Conservation (phyloP, 2,888 invertebrate genomes). For the Glaucopsyche alexis region DNA sequence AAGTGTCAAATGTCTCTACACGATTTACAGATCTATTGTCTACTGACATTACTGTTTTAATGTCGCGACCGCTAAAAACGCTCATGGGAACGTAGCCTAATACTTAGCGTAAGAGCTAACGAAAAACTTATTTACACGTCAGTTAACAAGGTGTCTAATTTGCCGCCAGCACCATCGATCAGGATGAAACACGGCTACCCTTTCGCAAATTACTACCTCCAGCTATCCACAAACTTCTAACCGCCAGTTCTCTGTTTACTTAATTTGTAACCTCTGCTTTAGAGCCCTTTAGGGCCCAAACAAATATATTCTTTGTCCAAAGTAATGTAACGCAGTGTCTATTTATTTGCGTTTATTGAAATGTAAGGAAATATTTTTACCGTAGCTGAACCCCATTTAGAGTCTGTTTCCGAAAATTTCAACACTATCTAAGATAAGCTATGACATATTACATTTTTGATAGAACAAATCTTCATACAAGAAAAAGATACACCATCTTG, state of each 20-base stretch:
- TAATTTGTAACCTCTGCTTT: slow-evolving; percentile 11
- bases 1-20: too few relatives aligned
- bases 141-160: slow-evolving; percentile 18
- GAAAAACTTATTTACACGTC: slow-evolving; percentile 19
- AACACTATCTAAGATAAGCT: too few relatives aligned
- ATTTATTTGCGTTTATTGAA: not conserved
- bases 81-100: too few relatives aligned
- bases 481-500: too few relatives aligned
- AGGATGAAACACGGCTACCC: slow-evolving; percentile 65
- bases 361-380: not conserved
- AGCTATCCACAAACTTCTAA: slow-evolving; percentile 50
- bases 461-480: too few relatives aligned
- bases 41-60: too few relatives aligned
- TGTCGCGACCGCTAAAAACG: too few relatives aligned
- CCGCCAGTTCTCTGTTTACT: not conserved
- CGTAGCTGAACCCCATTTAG: too few relatives aligned
- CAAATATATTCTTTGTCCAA: not conserved
- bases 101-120: not conserved
- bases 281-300: slow-evolving; percentile 6
- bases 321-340: not conserved
- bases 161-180: slow-evolving; percentile 53
- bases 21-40: too few relatives aligned
- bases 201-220: slow-evolving; percentile 62
- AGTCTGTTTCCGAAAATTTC: too few relatives aligned
- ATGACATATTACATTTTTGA: too few relatives aligned